Evolutionary conservation across 2,797 vertebrate genomes (phyloP).

Genomic region (Myotis vivesi): DNA sequence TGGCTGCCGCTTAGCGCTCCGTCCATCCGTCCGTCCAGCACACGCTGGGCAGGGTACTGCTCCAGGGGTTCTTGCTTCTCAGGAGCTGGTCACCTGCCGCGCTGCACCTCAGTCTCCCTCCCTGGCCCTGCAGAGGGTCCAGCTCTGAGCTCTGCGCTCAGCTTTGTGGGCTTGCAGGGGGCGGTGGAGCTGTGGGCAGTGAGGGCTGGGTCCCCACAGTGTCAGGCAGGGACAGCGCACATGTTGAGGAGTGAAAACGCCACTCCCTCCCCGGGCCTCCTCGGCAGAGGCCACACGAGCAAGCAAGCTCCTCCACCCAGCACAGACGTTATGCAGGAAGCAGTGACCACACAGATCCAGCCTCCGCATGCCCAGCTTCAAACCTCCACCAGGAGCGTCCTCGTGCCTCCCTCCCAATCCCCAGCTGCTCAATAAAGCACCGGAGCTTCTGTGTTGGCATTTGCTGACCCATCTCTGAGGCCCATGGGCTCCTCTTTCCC

Average conservation of each 20-base stretch:
- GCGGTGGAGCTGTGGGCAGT: rapidly evolving
- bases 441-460: neutral
- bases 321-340: neutral
- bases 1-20: slow-evolving; percentile 36
- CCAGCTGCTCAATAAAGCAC: slow-evolving; percentile 61
- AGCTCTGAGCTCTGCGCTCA: neutral
- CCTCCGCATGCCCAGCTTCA: neutral
- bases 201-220: neutral
- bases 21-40: slow-evolving; percentile 23
- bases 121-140: neutral
- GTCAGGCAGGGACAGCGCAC: neutral
- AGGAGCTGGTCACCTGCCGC: neutral
- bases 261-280: neutral
- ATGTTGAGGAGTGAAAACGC: neutral
- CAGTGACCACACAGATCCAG: neutral
- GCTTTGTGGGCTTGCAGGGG: neutral
- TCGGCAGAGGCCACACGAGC: neutral
- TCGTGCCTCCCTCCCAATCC: neutral
- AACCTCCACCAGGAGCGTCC: neutral
- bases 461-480: neutral
- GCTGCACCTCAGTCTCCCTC: neutral
- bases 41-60: neutral
- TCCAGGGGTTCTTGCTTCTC: neutral
- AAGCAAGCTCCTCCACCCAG: neutral
- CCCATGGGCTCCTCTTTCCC: neutral